phyloP scores from a whole-genome alignment of 1,140 invertebrate genomes.

The Gryon sp. region DNA sequence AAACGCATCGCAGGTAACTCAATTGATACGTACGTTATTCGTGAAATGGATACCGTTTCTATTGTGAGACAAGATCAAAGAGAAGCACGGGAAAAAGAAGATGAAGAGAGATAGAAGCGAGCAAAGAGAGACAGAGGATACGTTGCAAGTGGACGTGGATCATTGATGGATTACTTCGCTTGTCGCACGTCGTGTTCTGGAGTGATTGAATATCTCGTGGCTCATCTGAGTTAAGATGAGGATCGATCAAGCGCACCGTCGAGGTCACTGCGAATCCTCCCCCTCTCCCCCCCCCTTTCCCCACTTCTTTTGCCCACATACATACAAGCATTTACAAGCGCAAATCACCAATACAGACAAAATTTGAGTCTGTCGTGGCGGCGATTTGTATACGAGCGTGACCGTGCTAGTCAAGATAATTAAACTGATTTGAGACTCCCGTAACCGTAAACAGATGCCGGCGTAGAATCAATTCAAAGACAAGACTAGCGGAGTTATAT shows the following conservation, averaged over 20 bases:
- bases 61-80: slow-evolving; percentile 62
- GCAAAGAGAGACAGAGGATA: no score
- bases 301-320: background rate
- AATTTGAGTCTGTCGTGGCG: slow-evolving; percentile 1
- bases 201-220: slow-evolving; percentile 74
- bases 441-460: slow-evolving; percentile 50
- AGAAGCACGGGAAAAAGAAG: slow-evolving; percentile 52
- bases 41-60: slow-evolving; percentile 52
- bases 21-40: slow-evolving; percentile 56
- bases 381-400: slow-evolving; percentile 50
- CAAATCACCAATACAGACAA: no score
- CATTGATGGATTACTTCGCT: slow-evolving; percentile 71
- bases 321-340: no score
- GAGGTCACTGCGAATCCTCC: slow-evolving; percentile 67
- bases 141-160: slow-evolving; percentile 27
- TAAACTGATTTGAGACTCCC: slow-evolving; percentile 47
- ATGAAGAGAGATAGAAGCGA: no score
- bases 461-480: slow-evolving; percentile 49
- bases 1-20: slow-evolving; percentile 37
- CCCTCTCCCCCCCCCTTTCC: no score
- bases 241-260: slow-evolving; percentile 70
- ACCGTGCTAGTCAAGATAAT: slow-evolving; percentile 42
- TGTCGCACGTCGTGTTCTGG: slow-evolving; percentile 68
- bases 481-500: slow-evolving; percentile 27
- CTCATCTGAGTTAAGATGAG: slow-evolving; percentile 72